These are phyloP conservation scores for Halisarca cf. caerulea DNA, from an alignment of 37 sponge, comb jelly and placozoan species.

Conservation along the genomic window DNA sequence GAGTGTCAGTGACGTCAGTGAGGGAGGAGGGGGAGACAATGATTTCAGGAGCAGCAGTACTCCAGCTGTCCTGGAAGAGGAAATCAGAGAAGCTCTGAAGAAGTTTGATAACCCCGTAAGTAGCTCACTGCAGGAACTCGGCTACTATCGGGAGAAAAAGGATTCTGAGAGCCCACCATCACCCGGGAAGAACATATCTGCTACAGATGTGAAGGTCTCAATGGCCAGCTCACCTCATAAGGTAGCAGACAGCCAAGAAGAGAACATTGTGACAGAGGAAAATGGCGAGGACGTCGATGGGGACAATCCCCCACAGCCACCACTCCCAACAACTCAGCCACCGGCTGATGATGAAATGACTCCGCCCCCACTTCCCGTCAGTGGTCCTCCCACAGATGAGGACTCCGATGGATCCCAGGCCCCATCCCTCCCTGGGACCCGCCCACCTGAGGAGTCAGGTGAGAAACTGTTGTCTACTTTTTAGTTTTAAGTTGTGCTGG, in stretches of 20 bases:
- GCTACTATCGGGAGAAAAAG: too few species aligned
- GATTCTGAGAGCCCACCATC: background rate
- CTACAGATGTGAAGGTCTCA: background rate
- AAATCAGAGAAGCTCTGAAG: background rate
- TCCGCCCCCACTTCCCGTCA: background rate
- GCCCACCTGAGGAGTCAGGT: background rate
- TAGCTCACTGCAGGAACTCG: background rate
- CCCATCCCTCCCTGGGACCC: slow-evolving; percentile 4
- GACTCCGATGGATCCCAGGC: background rate
- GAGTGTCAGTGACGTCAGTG: background rate
- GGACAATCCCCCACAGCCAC: background rate
- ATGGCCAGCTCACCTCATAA: background rate
- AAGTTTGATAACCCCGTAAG: background rate
- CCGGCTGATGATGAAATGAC: background rate
- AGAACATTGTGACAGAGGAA: background rate
- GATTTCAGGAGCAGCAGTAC: slow-evolving; percentile 11
- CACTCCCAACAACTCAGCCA: background rate
- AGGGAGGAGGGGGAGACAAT: background rate
- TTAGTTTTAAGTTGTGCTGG: too few species aligned
- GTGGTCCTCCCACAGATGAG: slow-evolving; percentile 3
- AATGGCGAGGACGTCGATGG: too few species aligned
- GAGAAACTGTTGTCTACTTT: too few species aligned
- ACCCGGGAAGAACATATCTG: background rate
- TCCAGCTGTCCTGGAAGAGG: background rate
- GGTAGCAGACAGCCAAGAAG: background rate